phyloP scores from a whole-genome alignment of 1,140 invertebrate species.

The Drosophila pandora region DNA sequence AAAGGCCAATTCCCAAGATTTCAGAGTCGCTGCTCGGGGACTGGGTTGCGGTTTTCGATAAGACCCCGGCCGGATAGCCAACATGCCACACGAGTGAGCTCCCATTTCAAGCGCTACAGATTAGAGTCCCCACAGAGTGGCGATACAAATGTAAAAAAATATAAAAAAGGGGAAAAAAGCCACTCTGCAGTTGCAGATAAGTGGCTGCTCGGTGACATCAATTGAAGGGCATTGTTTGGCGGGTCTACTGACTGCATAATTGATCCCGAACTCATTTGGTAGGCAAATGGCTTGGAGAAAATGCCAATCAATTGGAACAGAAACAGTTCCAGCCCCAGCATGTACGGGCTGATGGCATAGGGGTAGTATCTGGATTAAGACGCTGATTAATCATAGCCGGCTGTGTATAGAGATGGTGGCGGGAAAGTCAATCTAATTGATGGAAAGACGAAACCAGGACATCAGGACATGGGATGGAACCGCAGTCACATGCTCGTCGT shows the following conservation, averaged over 20 bases:
- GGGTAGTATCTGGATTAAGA: slow-evolving; percentile 44
- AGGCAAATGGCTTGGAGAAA: slow-evolving; percentile 50
- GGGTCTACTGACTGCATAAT: slow-evolving; percentile 58
- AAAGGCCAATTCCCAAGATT: slow-evolving; percentile 41
- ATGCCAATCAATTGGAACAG: slow-evolving; percentile 65
- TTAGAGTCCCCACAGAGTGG: slow-evolving; percentile 11
- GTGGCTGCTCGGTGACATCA: slow-evolving; percentile 31
- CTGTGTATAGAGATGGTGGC: slow-evolving; percentile 1
- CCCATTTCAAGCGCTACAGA: slow-evolving; percentile 14
- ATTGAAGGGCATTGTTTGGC: slow-evolving; percentile 48
- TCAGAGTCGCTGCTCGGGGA: slow-evolving; percentile 16
- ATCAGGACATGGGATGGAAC: slow-evolving; percentile 58
- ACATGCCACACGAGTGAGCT: slow-evolving; percentile 6
- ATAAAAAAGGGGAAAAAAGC: slow-evolving; percentile 6
- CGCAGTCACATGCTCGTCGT: slow-evolving; percentile 51
- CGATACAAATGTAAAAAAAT: slow-evolving; percentile 5
- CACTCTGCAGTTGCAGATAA: slow-evolving; percentile 38
- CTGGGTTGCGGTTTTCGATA: slow-evolving; percentile 29
- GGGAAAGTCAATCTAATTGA: slow-evolving; percentile 79
- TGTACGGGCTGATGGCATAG: neutral
- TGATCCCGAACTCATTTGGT: slow-evolving; percentile 60
- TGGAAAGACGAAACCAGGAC: slow-evolving; percentile 39
- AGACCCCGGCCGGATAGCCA: slow-evolving; percentile 11
- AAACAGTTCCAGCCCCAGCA: slow-evolving; percentile 57
- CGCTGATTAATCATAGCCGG: slow-evolving; percentile 75